Percentiles rank a stretch among this genome's conserved stretches.
Conservation (phyloP, 2,888 invertebrate genomes). For the Xestoiulus laeticollis region DNA sequence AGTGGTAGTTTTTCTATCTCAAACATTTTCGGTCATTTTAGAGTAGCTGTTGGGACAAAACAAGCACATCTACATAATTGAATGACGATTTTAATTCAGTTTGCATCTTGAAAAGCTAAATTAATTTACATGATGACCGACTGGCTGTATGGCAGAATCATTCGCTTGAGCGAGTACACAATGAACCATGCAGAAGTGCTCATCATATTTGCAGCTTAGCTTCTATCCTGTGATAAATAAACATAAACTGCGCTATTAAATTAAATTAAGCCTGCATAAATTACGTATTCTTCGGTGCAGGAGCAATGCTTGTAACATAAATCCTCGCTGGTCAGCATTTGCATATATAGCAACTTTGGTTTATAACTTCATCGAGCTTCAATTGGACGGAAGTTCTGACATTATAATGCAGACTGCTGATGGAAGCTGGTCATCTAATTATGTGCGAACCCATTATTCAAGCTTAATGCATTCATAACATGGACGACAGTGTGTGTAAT, state of each 20-base stretch:
- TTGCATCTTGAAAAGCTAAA: conserved; percentile 11
- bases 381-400: neutral
- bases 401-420: neutral
- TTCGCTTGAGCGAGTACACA: neutral
- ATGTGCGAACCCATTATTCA: neutral
- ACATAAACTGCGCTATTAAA: conserved; percentile 40
- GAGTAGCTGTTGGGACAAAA: neutral
- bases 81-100: neutral
- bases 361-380: neutral
- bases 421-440: conserved; percentile 24
- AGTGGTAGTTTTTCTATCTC: too few species aligned
- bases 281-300: neutral
- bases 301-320: neutral
- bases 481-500: neutral
- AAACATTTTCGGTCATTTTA: too few species aligned
- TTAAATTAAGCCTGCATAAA: conserved; percentile 39
- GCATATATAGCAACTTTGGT: neutral
- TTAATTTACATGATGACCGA: neutral
- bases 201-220: conserved; percentile 24
- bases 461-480: neutral
- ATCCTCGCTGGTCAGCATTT: neutral
- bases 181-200: conserved; percentile 23
- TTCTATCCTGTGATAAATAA: conserved; percentile 15
- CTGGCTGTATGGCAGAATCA: conserved; percentile 8
- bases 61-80: neutral